A percentile compares a stretch with the other conserved stretches of the same genome.
These are phyloP conservation scores for Hirundichthys speculiger DNA, from an alignment of 2,113 vertebrate genomes.

Conservation along the genomic window DNA sequence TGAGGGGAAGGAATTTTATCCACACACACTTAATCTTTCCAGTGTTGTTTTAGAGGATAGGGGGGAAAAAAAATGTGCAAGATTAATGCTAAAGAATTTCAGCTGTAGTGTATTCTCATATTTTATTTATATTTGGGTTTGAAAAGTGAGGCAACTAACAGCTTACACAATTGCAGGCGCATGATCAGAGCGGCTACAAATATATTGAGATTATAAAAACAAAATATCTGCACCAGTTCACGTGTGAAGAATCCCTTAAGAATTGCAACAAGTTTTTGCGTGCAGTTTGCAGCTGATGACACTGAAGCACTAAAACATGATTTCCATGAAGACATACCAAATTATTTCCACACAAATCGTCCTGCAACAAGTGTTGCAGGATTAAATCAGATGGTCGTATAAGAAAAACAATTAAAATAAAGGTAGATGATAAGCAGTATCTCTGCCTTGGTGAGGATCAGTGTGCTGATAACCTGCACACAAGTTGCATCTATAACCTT, in stretches of 20 bases:
- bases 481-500: conserved; percentile 22
- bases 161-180: no score
- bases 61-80: neutral
- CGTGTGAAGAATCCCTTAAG: no score
- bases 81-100: neutral
- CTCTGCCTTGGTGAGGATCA: neutral
- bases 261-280: no score
- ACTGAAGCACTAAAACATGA: no score
- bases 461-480: conserved; percentile 3
- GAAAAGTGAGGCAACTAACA: no score
- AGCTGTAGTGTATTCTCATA: neutral
- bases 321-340: no score
- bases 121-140: neutral
- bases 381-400: neutral
- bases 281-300: no score
- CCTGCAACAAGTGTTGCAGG: no score
- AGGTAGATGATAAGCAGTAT: neutral
- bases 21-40: conserved; percentile 2
- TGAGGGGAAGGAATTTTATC: conserved; percentile 30
- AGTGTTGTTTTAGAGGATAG: conserved; percentile 11
- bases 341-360: no score
- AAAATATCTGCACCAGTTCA: no score
- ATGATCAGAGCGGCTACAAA: no score
- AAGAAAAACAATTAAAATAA: neutral
- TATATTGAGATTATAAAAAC: no score